A percentile compares a stretch with the other conserved stretches of the same genome.
These are phyloP conservation scores for Listrodromus nycthemerus DNA, from an alignment of 2,888 invertebrate species.

Conservation along the genomic window DNA sequence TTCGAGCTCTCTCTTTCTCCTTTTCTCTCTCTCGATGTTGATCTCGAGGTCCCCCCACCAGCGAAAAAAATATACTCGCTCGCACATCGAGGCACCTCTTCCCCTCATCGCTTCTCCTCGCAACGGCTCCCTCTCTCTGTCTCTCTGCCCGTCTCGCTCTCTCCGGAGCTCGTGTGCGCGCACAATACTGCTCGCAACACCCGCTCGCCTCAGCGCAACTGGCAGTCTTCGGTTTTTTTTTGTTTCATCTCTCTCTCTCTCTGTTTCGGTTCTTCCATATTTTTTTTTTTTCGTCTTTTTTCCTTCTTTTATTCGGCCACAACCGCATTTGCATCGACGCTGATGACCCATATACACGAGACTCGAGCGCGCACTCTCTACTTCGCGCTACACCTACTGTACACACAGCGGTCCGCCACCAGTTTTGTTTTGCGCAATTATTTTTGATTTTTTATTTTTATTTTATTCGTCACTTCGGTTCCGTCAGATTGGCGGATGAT, in stretches of 20 bases:
- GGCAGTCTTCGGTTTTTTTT: slow-evolving; percentile 23
- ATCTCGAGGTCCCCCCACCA: slow-evolving; percentile 50
- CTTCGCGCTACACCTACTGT: slow-evolving; percentile 28
- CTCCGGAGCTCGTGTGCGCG: slow-evolving; percentile 44
- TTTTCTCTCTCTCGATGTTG: slow-evolving; percentile 54
- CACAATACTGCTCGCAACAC: slow-evolving; percentile 54
- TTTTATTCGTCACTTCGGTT: slow-evolving; percentile 30
- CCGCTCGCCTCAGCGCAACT: slow-evolving; percentile 54
- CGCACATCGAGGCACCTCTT: slow-evolving; percentile 64
- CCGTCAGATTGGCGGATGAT: slow-evolving; percentile 12
- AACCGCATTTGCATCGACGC: slow-evolving; percentile 82
- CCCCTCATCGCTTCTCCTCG: slow-evolving; percentile 63
- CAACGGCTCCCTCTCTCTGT: slow-evolving; percentile 55
- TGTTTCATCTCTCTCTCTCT: slow-evolving; percentile 10
- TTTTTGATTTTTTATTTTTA: slow-evolving; percentile 9
- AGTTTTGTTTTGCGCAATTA: slow-evolving; percentile 1
- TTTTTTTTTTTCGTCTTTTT: slow-evolving; percentile 46
- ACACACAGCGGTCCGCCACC: slow-evolving; percentile 1
- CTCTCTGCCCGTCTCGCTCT: slow-evolving; percentile 29
- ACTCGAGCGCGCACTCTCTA: slow-evolving; percentile 70
- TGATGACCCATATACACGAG: slow-evolving; percentile 83
- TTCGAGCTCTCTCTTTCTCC: slow-evolving; percentile 41
- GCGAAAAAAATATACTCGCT: slow-evolving; percentile 47
- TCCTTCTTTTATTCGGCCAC: slow-evolving; percentile 66
- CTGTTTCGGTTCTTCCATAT: slow-evolving; percentile 14